A percentile compares a stretch with the other conserved stretches of the same genome.
phyloP scores from a whole-genome alignment of 2,797 vertebrate genomes.

The Rhabdomys pumilio region DNA sequence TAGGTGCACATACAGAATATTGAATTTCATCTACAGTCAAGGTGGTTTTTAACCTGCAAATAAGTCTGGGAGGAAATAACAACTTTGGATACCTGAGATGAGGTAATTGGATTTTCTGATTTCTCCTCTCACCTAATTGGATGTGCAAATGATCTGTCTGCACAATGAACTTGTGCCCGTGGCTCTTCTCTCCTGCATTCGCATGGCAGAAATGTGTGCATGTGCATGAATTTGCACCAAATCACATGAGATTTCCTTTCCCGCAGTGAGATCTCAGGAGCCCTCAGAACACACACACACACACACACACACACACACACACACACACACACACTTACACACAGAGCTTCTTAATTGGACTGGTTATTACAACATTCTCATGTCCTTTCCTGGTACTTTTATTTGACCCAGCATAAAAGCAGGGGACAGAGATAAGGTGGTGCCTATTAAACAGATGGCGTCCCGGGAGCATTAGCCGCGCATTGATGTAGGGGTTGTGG shows the following conservation, averaged over 20 bases:
- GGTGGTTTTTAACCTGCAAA: not conserved
- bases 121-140: slow-evolving; percentile 66
- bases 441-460: not conserved
- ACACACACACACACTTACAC: not conserved
- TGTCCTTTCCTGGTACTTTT: not conserved
- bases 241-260: not conserved
- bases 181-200: not conserved
- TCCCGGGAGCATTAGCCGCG: not conserved
- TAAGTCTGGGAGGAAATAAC: slow-evolving; percentile 20
- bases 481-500: not conserved
- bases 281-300: not conserved
- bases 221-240: not conserved
- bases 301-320: not conserved
- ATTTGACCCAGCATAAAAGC: slow-evolving; percentile 42
- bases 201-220: not conserved
- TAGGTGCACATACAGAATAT: not conserved
- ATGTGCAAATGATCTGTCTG: slow-evolving; percentile 63
- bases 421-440: not conserved
- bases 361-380: not conserved
- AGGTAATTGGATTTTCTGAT: slow-evolving; percentile 66
- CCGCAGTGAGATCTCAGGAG: slow-evolving; percentile 15
- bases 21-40: not conserved
- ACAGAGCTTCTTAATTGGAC: not conserved
- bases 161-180: not conserved
- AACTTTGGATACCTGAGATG: slow-evolving; percentile 2